Conservation (phyloP, 2,113 vertebrate species). For the Tauraco erythrolophus region DNA sequence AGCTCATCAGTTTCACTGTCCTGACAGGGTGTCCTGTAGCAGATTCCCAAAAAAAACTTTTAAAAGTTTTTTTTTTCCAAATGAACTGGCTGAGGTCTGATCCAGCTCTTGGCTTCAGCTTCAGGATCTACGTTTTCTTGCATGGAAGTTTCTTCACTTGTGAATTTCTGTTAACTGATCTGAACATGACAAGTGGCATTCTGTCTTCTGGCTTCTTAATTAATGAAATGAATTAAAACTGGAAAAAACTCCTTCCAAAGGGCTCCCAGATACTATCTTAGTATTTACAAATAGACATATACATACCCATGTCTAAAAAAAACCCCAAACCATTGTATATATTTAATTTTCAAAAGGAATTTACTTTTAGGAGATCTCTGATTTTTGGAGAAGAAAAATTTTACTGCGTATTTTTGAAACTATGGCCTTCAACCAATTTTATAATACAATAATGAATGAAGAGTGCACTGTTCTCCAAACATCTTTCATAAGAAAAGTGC, state of each 20-base stretch:
- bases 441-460: background rate
- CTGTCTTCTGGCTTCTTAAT: background rate
- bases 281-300: background rate
- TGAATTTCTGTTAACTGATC: background rate
- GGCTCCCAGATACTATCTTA: background rate
- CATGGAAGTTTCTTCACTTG: background rate
- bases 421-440: background rate
- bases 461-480: rapidly evolving
- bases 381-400: background rate
- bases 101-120: background rate
- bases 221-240: background rate
- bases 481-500: background rate
- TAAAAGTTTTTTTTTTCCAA: background rate
- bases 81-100: background rate
- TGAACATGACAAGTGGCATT: background rate
- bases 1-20: too few relatives aligned
- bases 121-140: background rate
- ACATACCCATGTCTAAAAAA: background rate
- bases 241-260: background rate
- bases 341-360: background rate
- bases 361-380: background rate
- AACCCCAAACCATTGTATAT: too few relatives aligned
- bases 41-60: too few relatives aligned
- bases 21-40: too few relatives aligned
- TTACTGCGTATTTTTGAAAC: background rate